phyloP scores from a whole-genome alignment of 2,888 invertebrate genomes.

The Morpho deidamia region DNA sequence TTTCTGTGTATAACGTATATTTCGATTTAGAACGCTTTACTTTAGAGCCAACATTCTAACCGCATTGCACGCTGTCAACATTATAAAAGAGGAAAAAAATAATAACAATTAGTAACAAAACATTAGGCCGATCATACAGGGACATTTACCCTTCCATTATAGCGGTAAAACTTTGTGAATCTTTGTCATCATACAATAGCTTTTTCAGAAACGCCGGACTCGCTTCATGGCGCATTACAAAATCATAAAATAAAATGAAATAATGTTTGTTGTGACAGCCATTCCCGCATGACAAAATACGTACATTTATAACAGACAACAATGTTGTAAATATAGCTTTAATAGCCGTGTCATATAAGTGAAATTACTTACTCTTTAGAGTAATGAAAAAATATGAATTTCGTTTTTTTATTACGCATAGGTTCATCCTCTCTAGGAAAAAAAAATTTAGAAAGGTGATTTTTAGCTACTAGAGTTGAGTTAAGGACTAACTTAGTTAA shows the following conservation, averaged over 20 bases:
- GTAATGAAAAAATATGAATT: too few relatives aligned
- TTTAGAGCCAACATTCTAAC: too few relatives aligned
- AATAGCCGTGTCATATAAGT: constrained; percentile 60
- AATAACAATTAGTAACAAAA: constrained; percentile 40
- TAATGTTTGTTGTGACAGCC: constrained; percentile 75
- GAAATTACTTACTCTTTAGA: constrained; percentile 42
- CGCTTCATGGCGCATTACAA: constrained; percentile 66
- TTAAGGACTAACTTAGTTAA: too few relatives aligned
- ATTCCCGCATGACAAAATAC: constrained; percentile 69
- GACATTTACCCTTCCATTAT: constrained; percentile 37
- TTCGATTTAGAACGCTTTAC: too few relatives aligned
- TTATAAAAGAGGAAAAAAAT: constrained; percentile 13
- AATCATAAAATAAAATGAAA: constrained; percentile 70
- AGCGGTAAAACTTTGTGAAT: constrained; percentile 40
- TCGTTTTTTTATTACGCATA: too few relatives aligned
- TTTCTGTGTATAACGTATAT: too few relatives aligned
- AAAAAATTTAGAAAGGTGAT: too few relatives aligned
- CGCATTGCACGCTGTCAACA: not conserved
- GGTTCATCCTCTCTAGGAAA: too few relatives aligned
- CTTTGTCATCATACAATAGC: constrained; percentile 52
- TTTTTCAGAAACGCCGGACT: constrained; percentile 56
- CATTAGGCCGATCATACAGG: constrained; percentile 35
- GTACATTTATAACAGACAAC: constrained; percentile 68
- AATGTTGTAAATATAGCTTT: constrained; percentile 68
- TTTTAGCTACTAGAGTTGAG: too few relatives aligned